A percentile compares a stretch with the other conserved stretches of the same genome.
Evolutionary conservation across 2,797 vertebrate genomes (phyloP).

Genomic region (Semotilus atromaculatus): DNA sequence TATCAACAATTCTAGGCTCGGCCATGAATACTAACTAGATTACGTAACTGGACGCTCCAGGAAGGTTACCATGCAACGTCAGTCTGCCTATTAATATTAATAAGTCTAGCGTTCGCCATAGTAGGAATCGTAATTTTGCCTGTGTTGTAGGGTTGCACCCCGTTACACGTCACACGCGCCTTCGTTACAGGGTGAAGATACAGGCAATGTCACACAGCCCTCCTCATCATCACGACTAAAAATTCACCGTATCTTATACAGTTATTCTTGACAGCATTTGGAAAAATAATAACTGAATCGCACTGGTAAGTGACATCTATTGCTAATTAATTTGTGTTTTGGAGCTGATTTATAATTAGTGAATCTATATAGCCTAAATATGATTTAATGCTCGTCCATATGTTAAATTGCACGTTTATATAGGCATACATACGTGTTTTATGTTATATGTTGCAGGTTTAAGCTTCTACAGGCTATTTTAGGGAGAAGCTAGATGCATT

Average conservation of each 20-base stretch:
- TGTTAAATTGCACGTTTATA: not conserved
- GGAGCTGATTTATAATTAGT: not conserved
- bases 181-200: conserved; percentile 53
- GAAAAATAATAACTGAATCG: not conserved
- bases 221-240: conserved; percentile 25
- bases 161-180: conserved; percentile 41
- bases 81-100: conserved; percentile 27
- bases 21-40: not conserved
- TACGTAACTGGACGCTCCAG: conserved; percentile 48
- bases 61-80: conserved; percentile 48
- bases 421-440: not conserved
- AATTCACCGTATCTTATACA: not conserved
- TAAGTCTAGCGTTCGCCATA: not conserved
- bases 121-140: conserved; percentile 48
- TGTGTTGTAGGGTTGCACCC: conserved; percentile 63
- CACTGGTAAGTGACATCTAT: conserved; percentile 35
- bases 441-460: not conserved
- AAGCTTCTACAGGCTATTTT: not conserved
- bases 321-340: not conserved
- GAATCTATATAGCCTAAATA: not conserved
- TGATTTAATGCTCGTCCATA: not conserved
- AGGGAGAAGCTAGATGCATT: not conserved
- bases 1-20: not conserved
- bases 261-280: not conserved
- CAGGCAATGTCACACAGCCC: conserved; percentile 49